Conservation (phyloP, 2,113 vertebrate genomes). For the Toxotes jaculatrix region DNA sequence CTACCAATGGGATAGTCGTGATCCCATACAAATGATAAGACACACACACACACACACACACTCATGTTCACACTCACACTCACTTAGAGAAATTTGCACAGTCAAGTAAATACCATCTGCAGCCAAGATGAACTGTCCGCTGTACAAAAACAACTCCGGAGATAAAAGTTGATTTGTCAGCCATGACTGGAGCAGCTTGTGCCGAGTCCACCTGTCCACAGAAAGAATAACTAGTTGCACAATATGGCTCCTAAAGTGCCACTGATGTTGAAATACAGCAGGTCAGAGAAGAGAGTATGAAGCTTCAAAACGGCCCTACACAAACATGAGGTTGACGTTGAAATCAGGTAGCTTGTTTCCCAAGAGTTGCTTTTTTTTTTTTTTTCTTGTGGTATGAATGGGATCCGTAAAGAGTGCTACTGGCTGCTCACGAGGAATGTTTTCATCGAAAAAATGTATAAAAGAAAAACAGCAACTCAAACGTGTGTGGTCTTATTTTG, state of each 20-base stretch:
- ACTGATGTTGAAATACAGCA: conserved; percentile 42
- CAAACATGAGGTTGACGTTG: conserved; percentile 35
- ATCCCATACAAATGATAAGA: conserved; percentile 76
- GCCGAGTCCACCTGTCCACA: conserved; percentile 29
- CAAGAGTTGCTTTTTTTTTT: conserved; percentile 1
- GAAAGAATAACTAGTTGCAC: conserved; percentile 25
- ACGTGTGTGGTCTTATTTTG: background rate
- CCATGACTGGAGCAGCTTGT: conserved; percentile 29
- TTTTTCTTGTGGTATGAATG: background rate
- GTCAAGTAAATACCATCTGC: conserved; percentile 73
- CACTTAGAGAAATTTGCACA: conserved; percentile 65
- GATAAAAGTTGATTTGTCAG: conserved; percentile 62
- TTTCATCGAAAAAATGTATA: background rate
- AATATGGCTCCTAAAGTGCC: conserved; percentile 54
- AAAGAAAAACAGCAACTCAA: conserved; percentile 29
- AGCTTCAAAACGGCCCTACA: conserved; percentile 11
- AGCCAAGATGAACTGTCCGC: conserved; percentile 50
- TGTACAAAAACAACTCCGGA: conserved; percentile 50
- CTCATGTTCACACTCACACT: conserved; percentile 37
- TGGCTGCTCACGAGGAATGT: conserved; percentile 54
- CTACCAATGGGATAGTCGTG: conserved; percentile 70
- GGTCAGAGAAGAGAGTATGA: conserved; percentile 43
- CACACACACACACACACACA: conserved; percentile 52
- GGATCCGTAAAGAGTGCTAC: conserved; percentile 42
- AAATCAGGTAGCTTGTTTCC: conserved; percentile 30